Evolutionary conservation across 2,888 invertebrate species (phyloP).

Genomic region (Helobdella robusta): DNA sequence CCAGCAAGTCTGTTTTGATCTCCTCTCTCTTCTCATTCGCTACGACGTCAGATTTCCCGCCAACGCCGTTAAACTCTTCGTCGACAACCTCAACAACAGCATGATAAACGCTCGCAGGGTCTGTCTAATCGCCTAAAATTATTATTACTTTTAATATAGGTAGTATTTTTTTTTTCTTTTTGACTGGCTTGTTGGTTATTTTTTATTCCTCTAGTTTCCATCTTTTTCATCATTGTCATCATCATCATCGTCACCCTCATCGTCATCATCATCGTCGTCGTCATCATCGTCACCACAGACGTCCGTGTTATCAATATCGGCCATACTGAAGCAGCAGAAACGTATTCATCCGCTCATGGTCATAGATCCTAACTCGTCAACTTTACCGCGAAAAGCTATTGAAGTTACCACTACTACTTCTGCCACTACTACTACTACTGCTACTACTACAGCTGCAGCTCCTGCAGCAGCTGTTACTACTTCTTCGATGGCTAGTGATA

Average conservation of each 20-base stretch:
- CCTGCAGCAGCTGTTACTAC: too few relatives aligned
- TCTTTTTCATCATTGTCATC: constrained; percentile 51
- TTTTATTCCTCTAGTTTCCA: not conserved
- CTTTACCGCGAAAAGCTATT: constrained; percentile 31
- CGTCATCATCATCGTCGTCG: constrained; percentile 57
- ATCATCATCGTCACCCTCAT: constrained; percentile 67
- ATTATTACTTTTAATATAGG: not conserved
- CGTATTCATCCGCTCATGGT: constrained; percentile 57
- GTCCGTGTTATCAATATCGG: constrained; percentile 58
- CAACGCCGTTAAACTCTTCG: constrained; percentile 56
- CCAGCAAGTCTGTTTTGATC: constrained; percentile 63
- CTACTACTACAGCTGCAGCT: constrained; percentile 46
- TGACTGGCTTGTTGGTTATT: too few relatives aligned
- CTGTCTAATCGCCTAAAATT: not conserved
- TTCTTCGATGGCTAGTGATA: too few relatives aligned
- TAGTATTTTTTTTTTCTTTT: not conserved
- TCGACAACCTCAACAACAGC: constrained; percentile 63
- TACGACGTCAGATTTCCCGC: constrained; percentile 61
- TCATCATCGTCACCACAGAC: constrained; percentile 42
- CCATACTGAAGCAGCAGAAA: constrained; percentile 65
- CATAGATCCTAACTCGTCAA: constrained; percentile 54
- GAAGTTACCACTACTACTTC: constrained; percentile 9
- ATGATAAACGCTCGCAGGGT: constrained; percentile 67
- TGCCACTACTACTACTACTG: constrained; percentile 22
- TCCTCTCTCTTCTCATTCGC: constrained; percentile 65